Conservation (phyloP, 1,140 invertebrate genomes). For the Euura saliciscinereae region DNA sequence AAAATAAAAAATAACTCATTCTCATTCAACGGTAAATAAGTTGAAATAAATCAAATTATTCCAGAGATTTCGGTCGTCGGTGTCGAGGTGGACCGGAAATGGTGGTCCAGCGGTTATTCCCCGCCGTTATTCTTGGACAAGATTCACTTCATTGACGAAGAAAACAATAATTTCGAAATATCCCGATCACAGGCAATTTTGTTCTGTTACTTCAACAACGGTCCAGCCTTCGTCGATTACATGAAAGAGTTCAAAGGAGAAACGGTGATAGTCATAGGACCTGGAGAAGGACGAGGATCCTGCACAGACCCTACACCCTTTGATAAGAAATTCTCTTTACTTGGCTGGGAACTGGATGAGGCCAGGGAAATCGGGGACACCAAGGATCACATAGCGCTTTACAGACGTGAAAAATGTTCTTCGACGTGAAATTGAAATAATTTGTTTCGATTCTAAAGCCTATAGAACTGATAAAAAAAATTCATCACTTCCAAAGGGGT, state of each 20-base stretch:
- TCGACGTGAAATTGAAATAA: too few species aligned
- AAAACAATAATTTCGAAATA: conserved; percentile 36
- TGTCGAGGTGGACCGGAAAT: conserved; percentile 65
- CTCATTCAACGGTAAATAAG: background rate
- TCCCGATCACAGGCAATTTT: conserved; percentile 63
- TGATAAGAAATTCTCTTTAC: conserved; percentile 53
- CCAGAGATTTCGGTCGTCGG: conserved; percentile 58
- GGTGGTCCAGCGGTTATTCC: conserved; percentile 68
- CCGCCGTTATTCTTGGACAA: conserved; percentile 60
- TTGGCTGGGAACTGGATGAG: conserved; percentile 43
- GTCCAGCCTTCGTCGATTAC: conserved; percentile 69
- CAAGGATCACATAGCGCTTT: conserved; percentile 61
- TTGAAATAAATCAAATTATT: conserved; percentile 22
- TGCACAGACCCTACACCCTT: conserved; percentile 73
- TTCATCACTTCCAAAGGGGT: too few species aligned
- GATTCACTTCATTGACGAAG: conserved; percentile 47
- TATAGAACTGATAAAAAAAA: too few species aligned
- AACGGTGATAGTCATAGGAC: conserved; percentile 73
- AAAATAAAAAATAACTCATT: background rate
- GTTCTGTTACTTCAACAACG: conserved; percentile 81
- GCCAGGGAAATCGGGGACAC: conserved; percentile 52
- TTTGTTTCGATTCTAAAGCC: too few species aligned
- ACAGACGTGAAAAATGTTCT: conserved; percentile 24
- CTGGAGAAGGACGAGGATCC: conserved; percentile 65
- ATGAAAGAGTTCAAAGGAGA: conserved; percentile 66